phyloP scores from a whole-genome alignment of 2,888 invertebrate genomes.

The Osedax fenrisi region DNA sequence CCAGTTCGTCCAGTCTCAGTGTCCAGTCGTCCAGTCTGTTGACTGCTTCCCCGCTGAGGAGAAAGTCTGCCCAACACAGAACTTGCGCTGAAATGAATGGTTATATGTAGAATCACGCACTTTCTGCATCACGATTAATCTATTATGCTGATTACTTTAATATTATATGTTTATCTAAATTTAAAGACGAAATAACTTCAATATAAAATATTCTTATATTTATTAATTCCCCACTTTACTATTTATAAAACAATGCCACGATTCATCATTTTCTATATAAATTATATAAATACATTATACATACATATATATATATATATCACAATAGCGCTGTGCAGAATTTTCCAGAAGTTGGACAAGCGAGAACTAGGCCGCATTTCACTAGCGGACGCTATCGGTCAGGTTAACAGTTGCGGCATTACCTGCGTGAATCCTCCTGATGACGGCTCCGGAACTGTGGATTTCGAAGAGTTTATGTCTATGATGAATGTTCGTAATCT shows the following conservation, averaged over 20 bases:
- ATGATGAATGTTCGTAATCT: no score
- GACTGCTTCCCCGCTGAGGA: background rate
- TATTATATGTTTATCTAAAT: no score
- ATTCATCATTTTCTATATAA: no score
- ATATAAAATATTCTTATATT: no score
- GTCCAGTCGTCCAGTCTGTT: background rate
- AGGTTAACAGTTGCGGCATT: background rate
- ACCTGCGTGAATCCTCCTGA: background rate
- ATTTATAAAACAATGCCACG: no score
- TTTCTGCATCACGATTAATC: no score
- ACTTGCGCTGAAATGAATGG: background rate
- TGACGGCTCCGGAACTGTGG: background rate
- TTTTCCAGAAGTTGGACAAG: constrained; percentile 5
- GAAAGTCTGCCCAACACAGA: background rate
- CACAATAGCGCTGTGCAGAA: background rate
- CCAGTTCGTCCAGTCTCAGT: background rate
- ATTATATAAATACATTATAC: no score
- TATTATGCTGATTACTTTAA: no score
- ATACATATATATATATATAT: no score
- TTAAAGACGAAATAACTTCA: no score
- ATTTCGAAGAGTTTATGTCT: background rate
- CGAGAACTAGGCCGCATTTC: background rate
- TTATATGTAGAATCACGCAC: no score
- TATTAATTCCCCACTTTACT: no score
- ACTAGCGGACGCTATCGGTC: background rate